These are phyloP conservation scores for Rhingia campestris DNA, from an alignment of 2,888 invertebrate species.

Conservation along the genomic window DNA sequence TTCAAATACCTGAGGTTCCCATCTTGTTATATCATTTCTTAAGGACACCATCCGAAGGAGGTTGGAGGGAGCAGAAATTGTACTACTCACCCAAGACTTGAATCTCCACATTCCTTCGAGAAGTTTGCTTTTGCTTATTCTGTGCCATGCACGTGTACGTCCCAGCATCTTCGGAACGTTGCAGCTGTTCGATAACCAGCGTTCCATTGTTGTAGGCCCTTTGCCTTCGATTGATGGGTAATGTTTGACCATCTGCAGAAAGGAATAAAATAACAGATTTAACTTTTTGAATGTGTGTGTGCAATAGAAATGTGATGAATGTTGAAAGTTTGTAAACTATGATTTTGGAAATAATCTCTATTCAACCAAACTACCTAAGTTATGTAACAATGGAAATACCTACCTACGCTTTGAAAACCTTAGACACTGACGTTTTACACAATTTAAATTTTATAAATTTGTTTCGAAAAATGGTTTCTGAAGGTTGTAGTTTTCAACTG, in stretches of 20 bases:
- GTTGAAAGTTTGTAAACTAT: too few species aligned
- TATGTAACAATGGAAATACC: too few species aligned
- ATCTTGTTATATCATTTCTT: constrained; percentile 25
- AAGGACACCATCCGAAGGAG: constrained; percentile 29
- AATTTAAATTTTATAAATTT: too few species aligned
- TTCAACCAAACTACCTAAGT: too few species aligned
- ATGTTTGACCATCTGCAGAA: constrained; percentile 89
- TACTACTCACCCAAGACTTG: constrained; percentile 86
- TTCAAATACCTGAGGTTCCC: constrained; percentile 49
- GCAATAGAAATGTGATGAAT: too few species aligned
- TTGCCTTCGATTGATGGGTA: constrained; percentile 94
- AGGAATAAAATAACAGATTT: constrained; percentile 21
- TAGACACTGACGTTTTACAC: too few species aligned
- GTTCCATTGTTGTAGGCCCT: constrained; percentile 94
- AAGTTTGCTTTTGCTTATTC: constrained; percentile 91
- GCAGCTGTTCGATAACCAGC: constrained; percentile 92
- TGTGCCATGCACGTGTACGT: constrained; percentile 95
- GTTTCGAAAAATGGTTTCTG: too few species aligned
- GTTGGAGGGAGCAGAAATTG: neutral
- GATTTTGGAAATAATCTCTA: too few species aligned
- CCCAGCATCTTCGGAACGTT: constrained; percentile 92
- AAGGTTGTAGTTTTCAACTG: too few species aligned
- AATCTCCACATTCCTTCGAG: constrained; percentile 89
- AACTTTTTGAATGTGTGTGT: neutral
- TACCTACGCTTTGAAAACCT: too few species aligned